These are phyloP conservation scores for Alexandromys fortis DNA, from an alignment of 2,113 vertebrate species.

Conservation along the genomic window DNA sequence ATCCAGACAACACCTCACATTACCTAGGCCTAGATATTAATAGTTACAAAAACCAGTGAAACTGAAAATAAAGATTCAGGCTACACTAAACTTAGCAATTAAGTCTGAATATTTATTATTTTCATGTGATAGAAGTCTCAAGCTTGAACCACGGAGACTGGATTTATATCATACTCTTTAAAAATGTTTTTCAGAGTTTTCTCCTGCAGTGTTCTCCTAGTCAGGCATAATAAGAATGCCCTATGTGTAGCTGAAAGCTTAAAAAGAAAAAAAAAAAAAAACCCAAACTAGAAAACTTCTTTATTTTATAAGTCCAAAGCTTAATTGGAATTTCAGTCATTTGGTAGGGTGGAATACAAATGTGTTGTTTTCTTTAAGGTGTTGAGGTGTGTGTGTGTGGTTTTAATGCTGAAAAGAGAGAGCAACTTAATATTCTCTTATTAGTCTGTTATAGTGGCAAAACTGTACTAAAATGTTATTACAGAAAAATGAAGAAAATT, in stretches of 20 bases:
- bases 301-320: neutral
- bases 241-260: neutral
- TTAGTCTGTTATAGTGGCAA: conserved; percentile 58
- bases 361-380: conserved; percentile 14
- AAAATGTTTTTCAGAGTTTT: conserved; percentile 33
- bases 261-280: neutral
- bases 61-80: neutral
- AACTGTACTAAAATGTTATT: conserved; percentile 60
- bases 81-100: neutral
- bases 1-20: neutral
- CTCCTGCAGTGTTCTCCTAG: neutral
- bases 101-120: neutral
- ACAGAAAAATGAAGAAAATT: conserved; percentile 21
- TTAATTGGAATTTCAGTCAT: conserved; percentile 38
- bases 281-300: neutral
- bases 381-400: neutral
- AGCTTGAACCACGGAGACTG: neutral
- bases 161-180: conserved; percentile 39
- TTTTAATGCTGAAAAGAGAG: neutral
- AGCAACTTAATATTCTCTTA: conserved; percentile 29
- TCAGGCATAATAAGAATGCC: neutral
- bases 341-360: conserved; percentile 26
- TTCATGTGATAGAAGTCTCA: conserved; percentile 19
- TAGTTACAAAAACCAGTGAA: neutral
- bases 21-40: neutral